A percentile compares a stretch with the other conserved stretches of the same genome.
Evolutionary conservation across 2,113 vertebrate genomes (phyloP).

Genomic region (Solea senegalensis): DNA sequence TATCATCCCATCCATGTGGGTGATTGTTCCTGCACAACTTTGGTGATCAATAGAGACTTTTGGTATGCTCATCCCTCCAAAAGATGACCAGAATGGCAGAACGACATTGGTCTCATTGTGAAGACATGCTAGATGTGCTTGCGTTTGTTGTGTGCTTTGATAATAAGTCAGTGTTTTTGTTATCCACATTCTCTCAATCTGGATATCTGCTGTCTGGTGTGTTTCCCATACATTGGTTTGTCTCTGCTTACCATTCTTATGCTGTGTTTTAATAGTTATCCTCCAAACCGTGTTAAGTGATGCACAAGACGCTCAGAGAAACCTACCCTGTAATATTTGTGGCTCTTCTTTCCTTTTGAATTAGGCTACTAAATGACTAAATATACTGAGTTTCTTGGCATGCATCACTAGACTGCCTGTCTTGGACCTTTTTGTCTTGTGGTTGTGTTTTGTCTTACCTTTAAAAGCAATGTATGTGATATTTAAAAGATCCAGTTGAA

Average conservation of each 20-base stretch:
- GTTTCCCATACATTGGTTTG: constrained; percentile 81
- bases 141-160: constrained; percentile 62
- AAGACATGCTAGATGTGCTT: constrained; percentile 60
- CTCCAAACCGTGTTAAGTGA: constrained; percentile 74
- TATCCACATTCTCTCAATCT: constrained; percentile 81
- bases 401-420: constrained; percentile 82
- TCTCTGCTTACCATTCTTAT: constrained; percentile 79
- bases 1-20: constrained; percentile 89
- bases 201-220: constrained; percentile 82
- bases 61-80: constrained; percentile 86
- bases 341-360: constrained; percentile 22
- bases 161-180: constrained; percentile 61
- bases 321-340: constrained; percentile 34
- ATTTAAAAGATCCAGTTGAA: constrained; percentile 18
- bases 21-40: constrained; percentile 89
- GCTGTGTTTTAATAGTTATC: constrained; percentile 75
- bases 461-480: constrained; percentile 30
- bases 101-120: constrained; percentile 51
- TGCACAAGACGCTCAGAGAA: constrained; percentile 68
- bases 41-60: constrained; percentile 90
- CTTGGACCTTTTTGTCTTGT: constrained; percentile 67
- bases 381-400: constrained; percentile 60
- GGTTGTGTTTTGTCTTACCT: constrained; percentile 55
- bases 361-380: constrained; percentile 48
- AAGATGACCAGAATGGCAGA: constrained; percentile 82